These are phyloP conservation scores for Strigamia maritima DNA, from an alignment of 2,888 invertebrate genomes.

Conservation along the genomic window DNA sequence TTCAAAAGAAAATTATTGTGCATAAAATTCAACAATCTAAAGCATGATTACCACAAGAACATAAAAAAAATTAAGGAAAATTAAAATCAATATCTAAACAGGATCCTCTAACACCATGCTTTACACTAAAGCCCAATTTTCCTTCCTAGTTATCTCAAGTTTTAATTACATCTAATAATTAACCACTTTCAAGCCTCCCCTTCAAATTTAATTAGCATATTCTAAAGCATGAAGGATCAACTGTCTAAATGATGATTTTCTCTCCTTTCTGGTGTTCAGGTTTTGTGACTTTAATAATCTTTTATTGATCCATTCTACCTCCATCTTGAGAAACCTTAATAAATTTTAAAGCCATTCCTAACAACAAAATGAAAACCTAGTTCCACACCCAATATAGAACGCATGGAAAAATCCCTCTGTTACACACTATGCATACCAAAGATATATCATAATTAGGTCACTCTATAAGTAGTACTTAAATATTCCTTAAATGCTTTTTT, in stretches of 20 bases:
- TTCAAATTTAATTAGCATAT: background rate
- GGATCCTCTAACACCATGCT: too few species aligned
- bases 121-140: background rate
- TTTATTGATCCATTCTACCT: background rate
- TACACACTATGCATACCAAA: too few species aligned
- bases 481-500: too few species aligned
- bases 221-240: background rate
- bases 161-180: background rate
- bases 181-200: background rate
- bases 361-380: background rate
- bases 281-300: constrained; percentile 11
- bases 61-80: too few species aligned
- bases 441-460: too few species aligned
- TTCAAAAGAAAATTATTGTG: too few species aligned
- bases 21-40: too few species aligned
- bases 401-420: background rate
- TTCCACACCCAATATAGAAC: background rate
- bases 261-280: background rate
- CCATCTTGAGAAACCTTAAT: background rate
- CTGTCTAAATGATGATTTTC: background rate
- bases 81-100: background rate
- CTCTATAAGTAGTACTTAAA: too few species aligned
- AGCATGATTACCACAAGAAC: too few species aligned
- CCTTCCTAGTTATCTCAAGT: background rate
- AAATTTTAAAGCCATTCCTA: background rate